Percentiles rank a stretch among this genome's conserved stretches.
These are phyloP conservation scores for Tiaroga cobitis DNA, from an alignment of 2,797 vertebrate species.

Conservation along the genomic window DNA sequence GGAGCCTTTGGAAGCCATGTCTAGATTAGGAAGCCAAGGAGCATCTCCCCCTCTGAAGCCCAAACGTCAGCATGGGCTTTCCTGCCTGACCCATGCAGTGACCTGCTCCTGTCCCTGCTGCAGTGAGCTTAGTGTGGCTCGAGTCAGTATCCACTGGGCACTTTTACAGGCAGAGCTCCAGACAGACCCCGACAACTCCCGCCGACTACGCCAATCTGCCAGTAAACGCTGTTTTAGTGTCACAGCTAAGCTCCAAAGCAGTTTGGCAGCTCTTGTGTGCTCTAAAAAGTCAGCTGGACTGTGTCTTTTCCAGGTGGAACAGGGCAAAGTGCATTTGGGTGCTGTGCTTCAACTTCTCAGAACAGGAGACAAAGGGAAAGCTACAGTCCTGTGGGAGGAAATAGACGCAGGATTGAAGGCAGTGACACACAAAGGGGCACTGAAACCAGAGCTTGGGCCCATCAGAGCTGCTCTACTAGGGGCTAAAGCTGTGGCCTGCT, in stretches of 20 bases:
- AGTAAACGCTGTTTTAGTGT: conserved; percentile 74
- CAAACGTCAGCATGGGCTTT: conserved; percentile 68
- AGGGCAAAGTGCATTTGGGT: conserved; percentile 77
- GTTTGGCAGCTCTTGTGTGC: conserved; percentile 64
- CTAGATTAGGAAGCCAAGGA: conserved; percentile 47
- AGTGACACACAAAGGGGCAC: conserved; percentile 63
- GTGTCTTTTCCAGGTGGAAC: conserved; percentile 73
- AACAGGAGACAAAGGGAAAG: conserved; percentile 67
- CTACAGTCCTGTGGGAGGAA: conserved; percentile 71
- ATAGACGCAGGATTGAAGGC: conserved; percentile 82
- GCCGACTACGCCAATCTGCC: conserved; percentile 71
- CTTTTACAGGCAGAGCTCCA: conserved; percentile 74
- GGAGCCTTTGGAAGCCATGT: conserved; percentile 70
- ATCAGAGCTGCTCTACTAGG: conserved; percentile 80
- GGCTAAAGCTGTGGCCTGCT: conserved; percentile 75
- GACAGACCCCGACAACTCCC: conserved; percentile 66
- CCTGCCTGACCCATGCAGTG: conserved; percentile 77
- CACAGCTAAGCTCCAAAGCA: conserved; percentile 63
- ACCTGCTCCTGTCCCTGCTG: conserved; percentile 85
- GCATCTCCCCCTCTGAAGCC: conserved; percentile 82
- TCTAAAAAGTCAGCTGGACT: conserved; percentile 11
- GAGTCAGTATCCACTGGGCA: conserved; percentile 83
- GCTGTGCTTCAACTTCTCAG: conserved; percentile 71
- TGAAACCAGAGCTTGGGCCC: conserved; percentile 70
- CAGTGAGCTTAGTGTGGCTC: conserved; percentile 79